A percentile compares a stretch with the other conserved stretches of the same genome.
phyloP scores from a whole-genome alignment of 2,888 invertebrate species.

The Mythimna lalbum region DNA sequence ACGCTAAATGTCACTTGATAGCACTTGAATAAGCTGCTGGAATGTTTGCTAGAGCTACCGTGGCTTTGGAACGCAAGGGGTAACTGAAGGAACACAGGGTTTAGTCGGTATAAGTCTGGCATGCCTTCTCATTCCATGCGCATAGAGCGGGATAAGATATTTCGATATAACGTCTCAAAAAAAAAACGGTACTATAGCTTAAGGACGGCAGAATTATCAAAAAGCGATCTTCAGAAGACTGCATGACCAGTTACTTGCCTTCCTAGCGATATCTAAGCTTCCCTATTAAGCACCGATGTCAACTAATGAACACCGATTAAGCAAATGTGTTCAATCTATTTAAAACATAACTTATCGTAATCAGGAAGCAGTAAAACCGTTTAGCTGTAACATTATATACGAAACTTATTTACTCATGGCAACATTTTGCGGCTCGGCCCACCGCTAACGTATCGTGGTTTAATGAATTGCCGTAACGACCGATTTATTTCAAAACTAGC shows the following conservation, averaged over 20 bases:
- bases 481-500: conserved; percentile 58
- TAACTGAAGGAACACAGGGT: too few species aligned
- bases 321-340: conserved; percentile 47
- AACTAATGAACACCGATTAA: conserved; percentile 33
- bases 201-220: neutral
- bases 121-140: too few species aligned
- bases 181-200: too few species aligned
- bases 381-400: conserved; percentile 48
- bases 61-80: too few species aligned
- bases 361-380: conserved; percentile 56
- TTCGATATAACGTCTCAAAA: too few species aligned
- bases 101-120: too few species aligned
- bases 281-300: conserved; percentile 23
- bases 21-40: too few species aligned
- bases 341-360: conserved; percentile 46
- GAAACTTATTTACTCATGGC: conserved; percentile 59
- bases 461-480: conserved; percentile 57
- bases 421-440: conserved; percentile 55
- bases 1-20: too few species aligned
- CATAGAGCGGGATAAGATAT: too few species aligned
- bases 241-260: neutral
- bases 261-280: conserved; percentile 3
- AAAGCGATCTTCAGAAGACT: neutral
- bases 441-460: conserved; percentile 54
- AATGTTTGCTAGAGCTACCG: too few species aligned